Evolutionary conservation across 2,797 vertebrate genomes (phyloP).

Genomic region (Pteronotus mesoamericanus): DNA sequence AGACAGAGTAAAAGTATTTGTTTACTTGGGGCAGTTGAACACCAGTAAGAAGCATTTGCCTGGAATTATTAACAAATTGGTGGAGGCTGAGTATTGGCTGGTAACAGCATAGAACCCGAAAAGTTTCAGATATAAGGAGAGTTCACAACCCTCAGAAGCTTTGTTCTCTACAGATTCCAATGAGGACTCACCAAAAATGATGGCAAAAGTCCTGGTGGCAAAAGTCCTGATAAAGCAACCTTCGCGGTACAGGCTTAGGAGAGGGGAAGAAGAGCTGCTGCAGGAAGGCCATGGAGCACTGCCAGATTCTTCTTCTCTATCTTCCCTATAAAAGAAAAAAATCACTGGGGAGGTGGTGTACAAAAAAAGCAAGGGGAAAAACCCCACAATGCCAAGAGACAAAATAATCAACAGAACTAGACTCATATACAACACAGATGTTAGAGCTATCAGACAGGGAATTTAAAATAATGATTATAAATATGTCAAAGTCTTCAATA

Average conservation of each 20-base stretch:
- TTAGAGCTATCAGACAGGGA: background rate
- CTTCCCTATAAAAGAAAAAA: background rate
- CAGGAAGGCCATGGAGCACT: background rate
- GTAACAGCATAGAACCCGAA: background rate
- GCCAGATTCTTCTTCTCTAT: background rate
- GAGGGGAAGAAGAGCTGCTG: background rate
- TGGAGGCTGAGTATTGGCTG: background rate
- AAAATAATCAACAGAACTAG: background rate
- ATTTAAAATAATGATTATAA: conserved; percentile 7
- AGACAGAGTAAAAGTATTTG: background rate
- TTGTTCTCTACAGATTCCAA: background rate
- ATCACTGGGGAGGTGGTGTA: background rate
- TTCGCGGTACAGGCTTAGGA: background rate
- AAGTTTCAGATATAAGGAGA: background rate
- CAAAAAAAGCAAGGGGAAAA: background rate
- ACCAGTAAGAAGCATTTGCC: background rate
- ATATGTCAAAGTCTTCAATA: background rate
- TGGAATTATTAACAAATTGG: background rate
- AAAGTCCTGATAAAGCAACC: background rate
- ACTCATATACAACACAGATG: background rate
- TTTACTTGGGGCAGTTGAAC: background rate
- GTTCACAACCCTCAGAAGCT: background rate
- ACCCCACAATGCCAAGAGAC: background rate
- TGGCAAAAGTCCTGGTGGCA: background rate
- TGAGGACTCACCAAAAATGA: background rate